Conservation (phyloP, 2,797 vertebrate genomes). For the Rhyacichthys aspro region DNA sequence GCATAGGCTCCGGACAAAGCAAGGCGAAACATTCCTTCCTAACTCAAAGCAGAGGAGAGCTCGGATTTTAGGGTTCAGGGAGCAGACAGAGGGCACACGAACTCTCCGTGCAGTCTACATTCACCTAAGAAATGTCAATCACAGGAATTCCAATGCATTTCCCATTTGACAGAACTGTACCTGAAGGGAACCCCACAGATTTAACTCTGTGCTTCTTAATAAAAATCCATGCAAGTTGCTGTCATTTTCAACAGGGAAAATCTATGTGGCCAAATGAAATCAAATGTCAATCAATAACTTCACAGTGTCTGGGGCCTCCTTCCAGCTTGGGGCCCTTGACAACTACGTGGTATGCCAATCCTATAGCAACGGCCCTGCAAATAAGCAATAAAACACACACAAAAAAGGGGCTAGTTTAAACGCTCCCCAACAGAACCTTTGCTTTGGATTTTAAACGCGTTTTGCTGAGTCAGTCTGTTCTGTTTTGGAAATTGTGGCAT, state of each 20-base stretch:
- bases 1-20: conserved; percentile 56
- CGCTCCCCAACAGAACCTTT: not conserved
- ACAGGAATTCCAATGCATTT: conserved; percentile 5
- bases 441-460: conserved; percentile 22
- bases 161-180: too few species aligned
- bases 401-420: conserved; percentile 11
- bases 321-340: too few species aligned
- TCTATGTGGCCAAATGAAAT: too few species aligned
- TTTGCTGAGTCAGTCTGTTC: conserved; percentile 65
- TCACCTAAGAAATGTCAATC: conserved; percentile 31
- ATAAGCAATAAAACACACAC: not conserved
- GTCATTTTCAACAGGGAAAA: too few species aligned
- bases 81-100: conserved; percentile 61
- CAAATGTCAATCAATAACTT: too few species aligned
- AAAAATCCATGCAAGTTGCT: too few species aligned
- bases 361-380: too few species aligned
- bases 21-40: conserved; percentile 10
- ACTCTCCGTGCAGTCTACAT: conserved; percentile 23
- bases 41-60: conserved; percentile 51
- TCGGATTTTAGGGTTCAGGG: conserved; percentile 66
- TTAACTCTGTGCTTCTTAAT: too few species aligned
- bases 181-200: too few species aligned
- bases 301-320: too few species aligned
- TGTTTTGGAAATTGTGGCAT: conserved; percentile 73
- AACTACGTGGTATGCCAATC: too few species aligned